Conservation (phyloP, 35 echinoderm and acorn worm species). For the Ophioderma brevispina region DNA sequence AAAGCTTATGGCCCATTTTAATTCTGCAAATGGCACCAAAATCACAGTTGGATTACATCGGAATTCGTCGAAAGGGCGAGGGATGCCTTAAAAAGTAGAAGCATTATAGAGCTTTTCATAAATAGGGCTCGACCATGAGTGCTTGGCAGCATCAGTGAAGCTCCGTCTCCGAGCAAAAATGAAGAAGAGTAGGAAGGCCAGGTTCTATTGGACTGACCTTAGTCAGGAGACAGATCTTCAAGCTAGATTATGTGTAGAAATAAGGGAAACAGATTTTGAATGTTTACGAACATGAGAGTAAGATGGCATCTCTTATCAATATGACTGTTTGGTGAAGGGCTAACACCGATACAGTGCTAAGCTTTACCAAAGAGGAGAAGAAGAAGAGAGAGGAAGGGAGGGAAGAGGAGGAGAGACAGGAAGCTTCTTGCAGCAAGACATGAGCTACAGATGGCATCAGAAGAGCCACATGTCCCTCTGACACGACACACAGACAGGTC, state of each 20-base stretch:
- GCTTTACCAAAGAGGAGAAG: not conserved
- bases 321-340: too few species aligned
- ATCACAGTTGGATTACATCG: too few species aligned
- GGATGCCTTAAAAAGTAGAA: too few species aligned
- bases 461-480: slow-evolving; percentile 17
- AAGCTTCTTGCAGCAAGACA: slow-evolving; percentile 9
- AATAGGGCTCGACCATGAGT: not conserved
- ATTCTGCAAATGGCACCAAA: too few species aligned
- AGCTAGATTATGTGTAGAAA: not conserved
- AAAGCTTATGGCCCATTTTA: not conserved
- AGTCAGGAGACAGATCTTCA: too few species aligned
- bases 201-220: too few species aligned
- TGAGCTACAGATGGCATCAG: slow-evolving; percentile 7
- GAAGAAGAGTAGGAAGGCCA: not conserved
- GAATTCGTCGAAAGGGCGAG: too few species aligned
- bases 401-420: not conserved
- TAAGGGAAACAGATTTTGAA: not conserved
- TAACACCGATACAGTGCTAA: too few species aligned
- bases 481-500: not conserved
- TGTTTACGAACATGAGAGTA: not conserved
- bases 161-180: not conserved
- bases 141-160: too few species aligned
- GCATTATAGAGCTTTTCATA: too few species aligned
- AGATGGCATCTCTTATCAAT: not conserved
- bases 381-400: too few species aligned